A percentile compares a stretch with the other conserved stretches of the same genome.
Evolutionary conservation across 2,797 vertebrate species (phyloP).

Genomic region (Anisognathus igniventris): DNA sequence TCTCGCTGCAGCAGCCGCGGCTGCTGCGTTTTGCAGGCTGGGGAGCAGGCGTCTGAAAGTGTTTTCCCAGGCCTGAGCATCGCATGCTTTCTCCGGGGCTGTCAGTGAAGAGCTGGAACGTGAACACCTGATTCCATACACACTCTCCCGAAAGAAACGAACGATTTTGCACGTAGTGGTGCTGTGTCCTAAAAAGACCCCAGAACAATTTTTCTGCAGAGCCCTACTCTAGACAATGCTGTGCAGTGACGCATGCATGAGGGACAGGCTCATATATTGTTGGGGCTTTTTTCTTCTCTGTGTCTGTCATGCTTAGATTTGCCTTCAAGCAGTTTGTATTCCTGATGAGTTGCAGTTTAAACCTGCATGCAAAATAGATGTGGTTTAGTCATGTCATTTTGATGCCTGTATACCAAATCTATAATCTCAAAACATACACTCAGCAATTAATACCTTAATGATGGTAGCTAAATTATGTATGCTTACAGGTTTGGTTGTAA

Average conservation of each 20-base stretch:
- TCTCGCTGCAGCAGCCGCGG: not conserved
- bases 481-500: not conserved
- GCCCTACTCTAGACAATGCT: fast-evolving
- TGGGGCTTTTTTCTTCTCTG: fast-evolving
- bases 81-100: not conserved
- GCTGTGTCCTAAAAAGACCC: not conserved
- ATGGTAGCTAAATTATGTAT: not conserved
- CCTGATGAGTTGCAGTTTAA: conserved; percentile 1
- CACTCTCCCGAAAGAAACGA: fast-evolving
- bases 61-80: not conserved
- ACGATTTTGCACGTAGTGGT: not conserved
- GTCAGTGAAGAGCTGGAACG: not conserved
- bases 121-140: not conserved
- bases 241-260: not conserved
- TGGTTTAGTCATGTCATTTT: not conserved
- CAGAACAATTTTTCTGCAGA: not conserved
- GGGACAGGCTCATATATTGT: not conserved
- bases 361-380: not conserved
- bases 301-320: not conserved
- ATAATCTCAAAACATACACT: not conserved
- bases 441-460: not conserved
- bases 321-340: conserved; percentile 10
- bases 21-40: not conserved
- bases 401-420: not conserved
- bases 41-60: not conserved